phyloP scores from a whole-genome alignment of 2,797 vertebrate species.

The Discoglossus pictus region DNA sequence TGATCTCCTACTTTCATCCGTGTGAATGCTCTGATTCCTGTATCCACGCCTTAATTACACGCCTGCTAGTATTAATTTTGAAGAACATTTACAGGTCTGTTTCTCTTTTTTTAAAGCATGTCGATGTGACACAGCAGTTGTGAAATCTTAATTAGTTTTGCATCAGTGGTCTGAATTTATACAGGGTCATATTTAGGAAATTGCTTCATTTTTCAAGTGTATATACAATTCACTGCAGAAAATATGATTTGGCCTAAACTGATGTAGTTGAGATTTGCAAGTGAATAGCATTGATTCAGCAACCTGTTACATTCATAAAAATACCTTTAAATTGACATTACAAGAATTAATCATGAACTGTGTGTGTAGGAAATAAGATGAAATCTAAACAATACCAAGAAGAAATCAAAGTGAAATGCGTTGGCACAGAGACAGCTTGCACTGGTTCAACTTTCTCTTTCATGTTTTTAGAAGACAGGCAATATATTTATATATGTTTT shows the following conservation, averaged over 20 bases:
- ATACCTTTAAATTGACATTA: too few relatives aligned
- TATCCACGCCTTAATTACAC: conserved; percentile 28
- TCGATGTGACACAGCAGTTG: conserved; percentile 3
- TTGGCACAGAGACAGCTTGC: too few relatives aligned
- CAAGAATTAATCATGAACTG: too few relatives aligned
- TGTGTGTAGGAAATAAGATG: too few relatives aligned
- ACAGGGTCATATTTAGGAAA: conserved; percentile 22
- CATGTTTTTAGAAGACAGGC: too few relatives aligned
- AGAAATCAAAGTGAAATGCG: too few relatives aligned
- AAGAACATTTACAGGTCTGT: conserved; percentile 6
- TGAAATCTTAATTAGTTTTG: conserved; percentile 29
- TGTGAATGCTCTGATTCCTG: conserved; percentile 18
- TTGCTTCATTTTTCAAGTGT: conserved; percentile 10
- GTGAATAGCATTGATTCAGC: neutral
- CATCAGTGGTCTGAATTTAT: neutral
- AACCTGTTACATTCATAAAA: neutral
- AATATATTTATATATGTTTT: too few relatives aligned
- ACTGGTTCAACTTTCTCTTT: too few relatives aligned
- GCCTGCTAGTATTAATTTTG: conserved; percentile 8
- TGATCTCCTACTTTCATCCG: neutral
- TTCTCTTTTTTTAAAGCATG: conserved; percentile 2
- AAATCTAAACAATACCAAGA: too few relatives aligned
- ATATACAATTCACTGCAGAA: conserved; percentile 5
- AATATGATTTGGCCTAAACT: conserved; percentile 12
- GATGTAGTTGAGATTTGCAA: conserved; percentile 1